Evolutionary conservation across 2,888 invertebrate species (phyloP).

Genomic region (Pheosia gnoma): DNA sequence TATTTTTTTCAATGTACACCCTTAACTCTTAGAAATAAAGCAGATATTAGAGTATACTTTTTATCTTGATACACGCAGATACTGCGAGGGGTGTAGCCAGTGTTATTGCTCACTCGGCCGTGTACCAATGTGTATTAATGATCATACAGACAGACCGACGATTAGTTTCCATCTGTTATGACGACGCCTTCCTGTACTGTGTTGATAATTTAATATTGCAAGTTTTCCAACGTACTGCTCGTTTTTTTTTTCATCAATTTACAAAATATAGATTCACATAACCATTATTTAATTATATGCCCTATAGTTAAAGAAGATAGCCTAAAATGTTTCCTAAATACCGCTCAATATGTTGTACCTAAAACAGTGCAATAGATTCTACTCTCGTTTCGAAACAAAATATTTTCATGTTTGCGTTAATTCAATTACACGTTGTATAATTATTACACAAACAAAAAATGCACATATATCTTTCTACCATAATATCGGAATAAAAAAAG

Average conservation of each 20-base stretch:
- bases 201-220: conserved; percentile 32
- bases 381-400: too few relatives aligned
- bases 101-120: conserved; percentile 68
- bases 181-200: conserved; percentile 53
- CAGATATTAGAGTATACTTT: conserved; percentile 7
- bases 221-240: not conserved
- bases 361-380: too few relatives aligned
- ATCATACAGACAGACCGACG: conserved; percentile 56
- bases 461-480: too few relatives aligned
- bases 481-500: too few relatives aligned
- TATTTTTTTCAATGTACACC: not conserved
- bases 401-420: too few relatives aligned
- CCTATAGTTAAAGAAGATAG: too few relatives aligned
- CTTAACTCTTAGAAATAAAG: rapidly evolving
- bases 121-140: conserved; percentile 76
- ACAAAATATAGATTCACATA: too few relatives aligned
- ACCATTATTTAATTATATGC: too few relatives aligned
- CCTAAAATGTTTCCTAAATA: not conserved
- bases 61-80: conserved; percentile 17
- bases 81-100: conserved; percentile 38
- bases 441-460: too few relatives aligned
- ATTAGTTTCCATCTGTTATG: conserved; percentile 76
- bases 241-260: not conserved
- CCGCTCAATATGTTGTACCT: too few relatives aligned
- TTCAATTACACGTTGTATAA: too few relatives aligned